Evolutionary conservation across 2,888 invertebrate genomes (phyloP), one percentile per base, ranked within the genome.

Genomic region (Caradrina clavipalpis): DNA sequence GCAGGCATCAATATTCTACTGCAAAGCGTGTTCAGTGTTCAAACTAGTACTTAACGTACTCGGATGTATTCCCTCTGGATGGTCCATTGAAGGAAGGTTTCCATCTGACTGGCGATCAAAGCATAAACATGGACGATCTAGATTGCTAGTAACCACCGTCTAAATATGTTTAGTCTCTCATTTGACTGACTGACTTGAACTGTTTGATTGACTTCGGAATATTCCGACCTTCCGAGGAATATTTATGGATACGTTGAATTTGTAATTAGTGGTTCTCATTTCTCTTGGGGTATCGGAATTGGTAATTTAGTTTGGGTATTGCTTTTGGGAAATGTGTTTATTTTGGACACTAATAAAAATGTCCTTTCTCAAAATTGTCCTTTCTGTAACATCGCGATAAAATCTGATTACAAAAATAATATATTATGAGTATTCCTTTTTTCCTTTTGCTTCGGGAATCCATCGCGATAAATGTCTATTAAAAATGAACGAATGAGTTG

Each of bases 81-180:
- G 70, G 79, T 76, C 75, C 68, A 74, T 73, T 79, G 80, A 74
- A 77, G 76, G 70, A 78, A 74, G 80, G 64, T 86, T 87, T 86
- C 76, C 70, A 51, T 67, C 54, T 71, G 81, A 69, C 69, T 81
- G 76, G 68, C 60, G 42, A 68, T 83, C 84, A 82, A 83, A 83
- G 71, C 75, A 78, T 73, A 56, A 65, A 72, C 69, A 65, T 59
- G 49, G 60, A 67, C 58, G 62, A 22, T 59, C 63, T 61, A 74
- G 68, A 45, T 55, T 47, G 19, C 57, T 61, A 53, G 53, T 54
- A 69, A 69, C 62, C 22, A 60, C 49, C 39, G 54, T 55, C 67
- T 76, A 68, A 80, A 80, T 56, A 82, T 72, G 53, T 69, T 82
- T 61, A 79, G 67, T 51, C 66, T 53, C 61, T 53, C 35, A 51